These are phyloP conservation scores for Characodon lateralis DNA, from an alignment of 2,797 vertebrate species.

Conservation along the genomic window DNA sequence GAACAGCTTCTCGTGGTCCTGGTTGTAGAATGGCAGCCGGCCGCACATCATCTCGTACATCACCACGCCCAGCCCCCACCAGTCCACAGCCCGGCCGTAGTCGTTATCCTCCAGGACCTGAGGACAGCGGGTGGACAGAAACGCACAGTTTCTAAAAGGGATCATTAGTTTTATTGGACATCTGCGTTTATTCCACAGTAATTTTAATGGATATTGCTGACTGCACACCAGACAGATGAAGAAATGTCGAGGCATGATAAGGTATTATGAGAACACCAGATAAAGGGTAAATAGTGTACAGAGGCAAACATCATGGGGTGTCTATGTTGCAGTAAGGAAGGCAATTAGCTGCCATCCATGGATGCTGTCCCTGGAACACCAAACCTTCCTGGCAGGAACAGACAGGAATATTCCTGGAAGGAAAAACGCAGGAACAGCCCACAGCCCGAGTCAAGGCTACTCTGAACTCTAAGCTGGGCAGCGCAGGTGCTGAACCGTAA, in stretches of 20 bases:
- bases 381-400: constrained; percentile 55
- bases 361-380: constrained; percentile 58
- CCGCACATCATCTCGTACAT: constrained; percentile 99
- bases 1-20: constrained; percentile 98
- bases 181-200: constrained; percentile 41
- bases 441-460: constrained; percentile 56
- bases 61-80: constrained; percentile 97
- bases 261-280: neutral
- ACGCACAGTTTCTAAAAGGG: constrained; percentile 11
- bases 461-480: constrained; percentile 40
- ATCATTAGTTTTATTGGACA: constrained; percentile 56
- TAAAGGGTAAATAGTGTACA: constrained; percentile 25
- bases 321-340: constrained; percentile 58
- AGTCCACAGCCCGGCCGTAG: constrained; percentile 95
- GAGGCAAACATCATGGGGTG: constrained; percentile 62
- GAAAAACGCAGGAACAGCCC: constrained; percentile 47
- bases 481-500: constrained; percentile 41
- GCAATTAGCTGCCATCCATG: constrained; percentile 48
- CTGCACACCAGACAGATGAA: constrained; percentile 54
- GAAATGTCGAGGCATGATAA: constrained; percentile 20
- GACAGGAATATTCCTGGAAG: constrained; percentile 62
- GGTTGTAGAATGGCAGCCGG: constrained; percentile 95
- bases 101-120: constrained; percentile 97
- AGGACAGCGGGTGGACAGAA: neutral
- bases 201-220: constrained; percentile 48